A percentile compares a stretch with the other conserved stretches of the same genome.
Conservation (phyloP, 1,140 invertebrate genomes). For the Aradophagus sp. region DNA sequence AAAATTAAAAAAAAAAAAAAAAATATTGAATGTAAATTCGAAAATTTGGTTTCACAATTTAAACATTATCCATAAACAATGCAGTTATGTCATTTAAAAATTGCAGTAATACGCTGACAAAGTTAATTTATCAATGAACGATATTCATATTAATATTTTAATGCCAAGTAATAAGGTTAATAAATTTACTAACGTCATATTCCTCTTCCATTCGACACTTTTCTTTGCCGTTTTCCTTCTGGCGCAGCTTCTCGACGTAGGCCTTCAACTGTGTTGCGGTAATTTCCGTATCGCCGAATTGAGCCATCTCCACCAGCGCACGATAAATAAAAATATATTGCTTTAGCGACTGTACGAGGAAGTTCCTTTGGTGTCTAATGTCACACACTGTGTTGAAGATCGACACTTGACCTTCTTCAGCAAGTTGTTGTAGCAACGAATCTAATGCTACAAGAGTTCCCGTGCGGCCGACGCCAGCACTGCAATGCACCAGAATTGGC, state of each 20-base stretch:
- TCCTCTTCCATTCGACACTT: slow-evolving; percentile 85
- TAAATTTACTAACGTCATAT: slow-evolving; percentile 81
- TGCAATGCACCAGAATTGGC: slow-evolving; percentile 93
- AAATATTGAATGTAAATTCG: no score
- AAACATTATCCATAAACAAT: no score
- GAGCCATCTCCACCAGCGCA: slow-evolving; percentile 92
- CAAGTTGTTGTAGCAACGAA: slow-evolving; percentile 88
- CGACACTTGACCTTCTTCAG: slow-evolving; percentile 86
- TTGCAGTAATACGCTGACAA: no score
- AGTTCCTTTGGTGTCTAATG: slow-evolving; percentile 91
- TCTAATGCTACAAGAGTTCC: slow-evolving; percentile 94
- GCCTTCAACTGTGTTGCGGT: slow-evolving; percentile 81
- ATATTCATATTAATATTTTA: no score
- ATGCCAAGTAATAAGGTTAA: no score
- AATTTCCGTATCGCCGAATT: slow-evolving; percentile 96
- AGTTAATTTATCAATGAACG: no score
- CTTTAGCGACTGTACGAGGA: slow-evolving; percentile 93
- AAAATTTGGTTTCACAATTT: no score
- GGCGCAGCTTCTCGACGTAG: slow-evolving; percentile 82
- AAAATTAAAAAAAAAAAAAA: no score
- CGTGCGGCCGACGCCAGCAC: slow-evolving; percentile 93
- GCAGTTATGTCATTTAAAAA: no score
- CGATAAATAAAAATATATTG: slow-evolving; percentile 99
- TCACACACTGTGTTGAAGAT: slow-evolving; percentile 94
- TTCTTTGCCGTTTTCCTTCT: slow-evolving; percentile 79